phyloP scores from a whole-genome alignment of 2,888 invertebrate species.

The Chesias legatella region DNA sequence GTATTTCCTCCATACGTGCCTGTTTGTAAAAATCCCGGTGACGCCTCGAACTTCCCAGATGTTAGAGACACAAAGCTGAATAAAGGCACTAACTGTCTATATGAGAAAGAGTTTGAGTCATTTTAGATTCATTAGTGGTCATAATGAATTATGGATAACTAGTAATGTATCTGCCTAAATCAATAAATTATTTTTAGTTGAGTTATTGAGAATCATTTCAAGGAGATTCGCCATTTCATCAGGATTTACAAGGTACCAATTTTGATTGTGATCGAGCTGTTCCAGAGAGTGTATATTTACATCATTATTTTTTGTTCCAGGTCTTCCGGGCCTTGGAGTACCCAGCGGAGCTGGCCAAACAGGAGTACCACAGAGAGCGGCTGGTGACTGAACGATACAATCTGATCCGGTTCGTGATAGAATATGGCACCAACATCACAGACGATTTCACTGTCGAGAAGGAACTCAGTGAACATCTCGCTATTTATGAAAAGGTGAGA shows the following conservation, averaged over 20 bases:
- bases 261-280: too few species aligned
- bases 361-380: constrained; percentile 81
- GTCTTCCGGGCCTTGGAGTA: constrained; percentile 89
- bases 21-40: constrained; percentile 71
- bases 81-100: constrained; percentile 71
- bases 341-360: constrained; percentile 86
- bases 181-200: constrained; percentile 9
- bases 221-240: too few species aligned
- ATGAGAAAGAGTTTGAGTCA: constrained; percentile 82
- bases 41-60: constrained; percentile 84
- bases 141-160: constrained; percentile 6
- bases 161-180: constrained; percentile 12
- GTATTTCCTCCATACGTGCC: constrained; percentile 83
- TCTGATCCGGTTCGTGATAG: constrained; percentile 81
- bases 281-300: too few species aligned
- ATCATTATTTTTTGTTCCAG: constrained; percentile 64
- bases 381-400: constrained; percentile 80
- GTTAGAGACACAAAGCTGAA: constrained; percentile 76
- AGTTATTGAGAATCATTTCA: too few species aligned
- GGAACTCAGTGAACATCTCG: constrained; percentile 61
- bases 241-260: too few species aligned
- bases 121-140: constrained; percentile 66
- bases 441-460: constrained; percentile 80
- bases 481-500: constrained; percentile 64
- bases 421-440: constrained; percentile 74